Percentiles rank a stretch among this genome's conserved stretches.
These are phyloP conservation scores for Xanthia icteritia DNA, from an alignment of 2,888 invertebrate genomes.

Conservation along the genomic window DNA sequence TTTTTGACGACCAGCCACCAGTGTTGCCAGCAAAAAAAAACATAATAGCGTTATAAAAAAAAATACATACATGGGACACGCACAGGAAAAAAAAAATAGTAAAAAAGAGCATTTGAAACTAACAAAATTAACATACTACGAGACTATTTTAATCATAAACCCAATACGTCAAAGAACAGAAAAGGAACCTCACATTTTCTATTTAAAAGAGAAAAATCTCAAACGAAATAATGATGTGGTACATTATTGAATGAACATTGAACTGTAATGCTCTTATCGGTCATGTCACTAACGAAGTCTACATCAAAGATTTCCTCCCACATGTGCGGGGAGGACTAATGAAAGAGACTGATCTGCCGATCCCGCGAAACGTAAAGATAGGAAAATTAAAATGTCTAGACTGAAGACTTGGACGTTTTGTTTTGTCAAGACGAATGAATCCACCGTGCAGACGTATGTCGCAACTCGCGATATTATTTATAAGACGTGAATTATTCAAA, in stretches of 20 bases:
- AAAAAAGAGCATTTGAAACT: too few species aligned
- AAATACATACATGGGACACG: too few species aligned
- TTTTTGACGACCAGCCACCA: too few species aligned
- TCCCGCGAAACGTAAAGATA: constrained; percentile 83
- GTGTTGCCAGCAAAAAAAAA: too few species aligned
- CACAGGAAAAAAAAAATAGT: too few species aligned
- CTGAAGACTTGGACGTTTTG: constrained; percentile 80
- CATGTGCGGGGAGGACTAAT: constrained; percentile 83
- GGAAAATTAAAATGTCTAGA: constrained; percentile 91
- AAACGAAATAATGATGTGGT: constrained; percentile 74
- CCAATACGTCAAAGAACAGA: constrained; percentile 38
- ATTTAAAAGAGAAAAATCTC: constrained; percentile 63
- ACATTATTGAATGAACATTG: constrained; percentile 69
- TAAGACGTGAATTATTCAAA: constrained; percentile 75
- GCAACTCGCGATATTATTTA: constrained; percentile 70
- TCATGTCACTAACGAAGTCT: constrained; percentile 83
- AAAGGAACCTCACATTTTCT: constrained; percentile 47
- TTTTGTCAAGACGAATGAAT: constrained; percentile 77
- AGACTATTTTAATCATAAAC: constrained; percentile 13
- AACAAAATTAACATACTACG: not conserved
- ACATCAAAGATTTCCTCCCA: constrained; percentile 86
- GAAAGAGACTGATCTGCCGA: constrained; percentile 86
- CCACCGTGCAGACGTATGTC: constrained; percentile 66
- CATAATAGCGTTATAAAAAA: too few species aligned
- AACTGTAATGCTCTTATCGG: constrained; percentile 81